Base-by-base conservation (phyloP, 2,888 invertebrate genomes). In the Mimachlamys varia region DNA sequence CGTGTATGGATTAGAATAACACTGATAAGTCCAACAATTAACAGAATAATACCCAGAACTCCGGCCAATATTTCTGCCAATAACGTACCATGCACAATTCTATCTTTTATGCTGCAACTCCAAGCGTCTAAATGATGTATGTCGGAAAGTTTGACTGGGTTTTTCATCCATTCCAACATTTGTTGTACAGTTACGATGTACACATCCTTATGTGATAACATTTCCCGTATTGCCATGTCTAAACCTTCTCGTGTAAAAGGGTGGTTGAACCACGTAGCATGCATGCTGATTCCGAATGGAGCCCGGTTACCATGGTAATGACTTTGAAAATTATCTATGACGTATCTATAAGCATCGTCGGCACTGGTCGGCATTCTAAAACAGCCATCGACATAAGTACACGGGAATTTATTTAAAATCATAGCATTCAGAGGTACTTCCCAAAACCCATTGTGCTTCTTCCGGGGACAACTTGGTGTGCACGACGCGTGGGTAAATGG, bases 221-320 rank as follows among this genome's bases (percentile, higher is more conserved):
- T 87, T 22, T 94, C 92, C 19, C 93, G 90, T 17, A 95, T 92
- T 88, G 95, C 95, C 10, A 90, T 88, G 62, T 94, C 92, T 93
- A 95, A 94, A 5, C 94, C 95, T 87, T 93, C 93, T 27, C 94
- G 90, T n/a, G 94, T 93, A 88, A 93, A 98, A 95, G 98, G 98
- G 15, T 92, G 93, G 49, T 93, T 91, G 94, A 99, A 98, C 98
- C 98, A 99, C 0, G 98, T 97, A 0, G 98, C 98, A 96, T 98
- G 98, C 92, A 99, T 97, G 96, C 98, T 98, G 44, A 99, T 97
- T 0, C 98, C 98, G 93, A 98, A 98, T 0, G 99, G 99, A 0
- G 98, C 98, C 91, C 95, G 92, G 94, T 97, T 98, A 13, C 97
- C 97, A 95, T 98, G 98, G 93, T 98, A 98, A 0, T 97, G 97